Base-by-base conservation (phyloP, 2,797 vertebrate genomes). In the Centropyge bicolor region DNA sequence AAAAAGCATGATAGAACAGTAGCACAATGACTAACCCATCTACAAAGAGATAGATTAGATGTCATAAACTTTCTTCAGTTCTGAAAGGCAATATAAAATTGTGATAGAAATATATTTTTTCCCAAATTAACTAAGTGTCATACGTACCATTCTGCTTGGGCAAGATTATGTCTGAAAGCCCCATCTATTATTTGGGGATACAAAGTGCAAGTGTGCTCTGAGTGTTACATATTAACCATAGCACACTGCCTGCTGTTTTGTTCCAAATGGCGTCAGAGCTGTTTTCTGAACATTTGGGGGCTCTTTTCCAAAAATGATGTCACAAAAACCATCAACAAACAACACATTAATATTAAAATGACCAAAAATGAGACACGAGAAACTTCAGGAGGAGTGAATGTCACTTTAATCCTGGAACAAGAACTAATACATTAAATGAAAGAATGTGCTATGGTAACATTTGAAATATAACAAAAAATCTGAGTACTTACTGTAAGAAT, bases 141-240 rank as follows among this genome's bases (percentile, higher is more conserved):
- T 82, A 94, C 95, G 48, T 92, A 95, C 95, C 93, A 65, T 82
- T 86, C 89, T 60, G 81, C 72, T 76, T 55, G 75, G 59, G 55
- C 69, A 77, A 73, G 65, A 80, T 70, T 56, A 60, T 35, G 52
- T 79, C 74, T 84, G 82, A 86, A 90, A 88, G 70, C 77, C 64
- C 71, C 60, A 75, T 81, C 86, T 83, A 85, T 65, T 95, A 92
- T 96, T 94, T 89, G 94, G 89, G 71, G 93, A 95, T 82, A 85
- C 96, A 96, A 96, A 96, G 96, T 96, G 81, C 95, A 96, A 94
- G 93, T 94, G 86, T 94, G 83, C 87, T 86, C 86, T 89, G 64
- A 67, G 48, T 19, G 92, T 96, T 95, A 95, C 80, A 88, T 70
- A 96, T 96, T 96, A 96, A 96, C 95, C 83, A 84, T 12, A 48